These are phyloP conservation scores for Yponomeuta plumbellus DNA, from an alignment of 2,888 invertebrate genomes.

Conservation along the genomic window DNA sequence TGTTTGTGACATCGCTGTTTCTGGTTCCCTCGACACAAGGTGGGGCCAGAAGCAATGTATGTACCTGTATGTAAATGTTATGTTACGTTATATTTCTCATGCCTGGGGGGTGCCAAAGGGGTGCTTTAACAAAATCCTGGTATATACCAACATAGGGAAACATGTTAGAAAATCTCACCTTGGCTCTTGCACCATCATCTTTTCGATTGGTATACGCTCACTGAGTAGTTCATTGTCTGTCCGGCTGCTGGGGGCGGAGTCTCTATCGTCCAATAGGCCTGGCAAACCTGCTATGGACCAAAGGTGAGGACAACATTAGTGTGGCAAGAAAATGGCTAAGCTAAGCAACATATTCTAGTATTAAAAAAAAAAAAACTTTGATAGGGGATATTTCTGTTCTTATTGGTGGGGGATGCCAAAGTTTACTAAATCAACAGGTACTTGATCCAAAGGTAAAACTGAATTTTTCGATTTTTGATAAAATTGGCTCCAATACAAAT, in stretches of 20 bases:
- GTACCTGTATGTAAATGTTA: no score
- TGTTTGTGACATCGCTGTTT: no score
- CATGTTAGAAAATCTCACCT: constrained; percentile 35
- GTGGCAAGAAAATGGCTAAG: constrained; percentile 14
- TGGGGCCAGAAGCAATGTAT: no score
- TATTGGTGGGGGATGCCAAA: no score
- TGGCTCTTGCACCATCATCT: constrained; percentile 60
- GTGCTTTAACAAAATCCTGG: no score
- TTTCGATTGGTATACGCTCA: constrained; percentile 39
- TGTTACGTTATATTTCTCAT: no score
- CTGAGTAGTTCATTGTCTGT: constrained; percentile 40
- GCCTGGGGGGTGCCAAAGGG: no score
- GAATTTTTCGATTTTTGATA: no score
- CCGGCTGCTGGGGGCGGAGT: constrained; percentile 33
- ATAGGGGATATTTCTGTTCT: neutral
- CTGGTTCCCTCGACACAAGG: no score
- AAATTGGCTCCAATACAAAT: no score
- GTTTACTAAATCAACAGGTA: no score
- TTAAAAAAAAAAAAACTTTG: neutral
- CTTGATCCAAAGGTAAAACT: no score
- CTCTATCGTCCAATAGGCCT: constrained; percentile 43
- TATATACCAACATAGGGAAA: neutral
- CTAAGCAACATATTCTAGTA: neutral
- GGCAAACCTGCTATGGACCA: constrained; percentile 41
- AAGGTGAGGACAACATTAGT: neutral